These are phyloP conservation scores for Watsonalla binaria DNA, from an alignment of 2,888 invertebrate species.

Conservation along the genomic window DNA sequence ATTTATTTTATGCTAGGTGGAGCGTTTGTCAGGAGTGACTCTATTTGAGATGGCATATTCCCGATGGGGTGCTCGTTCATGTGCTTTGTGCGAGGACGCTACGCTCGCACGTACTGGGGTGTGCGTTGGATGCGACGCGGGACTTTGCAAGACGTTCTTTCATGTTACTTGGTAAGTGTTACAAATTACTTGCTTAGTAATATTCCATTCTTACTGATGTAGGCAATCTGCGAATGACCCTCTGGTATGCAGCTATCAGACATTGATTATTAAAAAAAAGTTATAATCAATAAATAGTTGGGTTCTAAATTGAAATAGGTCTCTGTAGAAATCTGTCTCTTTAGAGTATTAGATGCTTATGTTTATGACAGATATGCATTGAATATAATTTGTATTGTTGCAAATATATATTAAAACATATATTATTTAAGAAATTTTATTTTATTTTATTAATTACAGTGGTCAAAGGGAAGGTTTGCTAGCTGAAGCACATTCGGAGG, in stretches of 20 bases:
- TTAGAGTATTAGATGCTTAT: too few species aligned
- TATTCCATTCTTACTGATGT: background rate
- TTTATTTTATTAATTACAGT: conserved; percentile 66
- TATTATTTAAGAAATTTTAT: too few species aligned
- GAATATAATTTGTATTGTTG: too few species aligned
- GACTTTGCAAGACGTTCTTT: conserved; percentile 97
- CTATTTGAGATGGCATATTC: conserved; percentile 98
- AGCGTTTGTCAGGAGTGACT: conserved; percentile 93
- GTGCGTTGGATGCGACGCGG: conserved; percentile 98
- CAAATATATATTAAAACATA: too few species aligned
- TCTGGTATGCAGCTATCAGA: too few species aligned
- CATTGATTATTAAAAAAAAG: too few species aligned
- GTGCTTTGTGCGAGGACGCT: conserved; percentile 93
- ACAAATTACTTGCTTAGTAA: background rate
- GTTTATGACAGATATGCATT: too few species aligned
- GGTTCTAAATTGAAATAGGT: too few species aligned
- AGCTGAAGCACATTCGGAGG: conserved; percentile 94
- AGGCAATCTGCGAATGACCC: too few species aligned
- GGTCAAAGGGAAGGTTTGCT: conserved; percentile 95
- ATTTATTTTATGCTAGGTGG: conserved; percentile 81
- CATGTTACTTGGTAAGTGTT: conserved; percentile 95
- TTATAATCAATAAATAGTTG: too few species aligned
- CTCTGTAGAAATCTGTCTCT: too few species aligned
- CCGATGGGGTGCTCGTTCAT: conserved; percentile 96
- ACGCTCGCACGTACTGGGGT: conserved; percentile 95